Evolutionary conservation across 1,140 invertebrate species (phyloP).

Genomic region (Pararge aegeria): DNA sequence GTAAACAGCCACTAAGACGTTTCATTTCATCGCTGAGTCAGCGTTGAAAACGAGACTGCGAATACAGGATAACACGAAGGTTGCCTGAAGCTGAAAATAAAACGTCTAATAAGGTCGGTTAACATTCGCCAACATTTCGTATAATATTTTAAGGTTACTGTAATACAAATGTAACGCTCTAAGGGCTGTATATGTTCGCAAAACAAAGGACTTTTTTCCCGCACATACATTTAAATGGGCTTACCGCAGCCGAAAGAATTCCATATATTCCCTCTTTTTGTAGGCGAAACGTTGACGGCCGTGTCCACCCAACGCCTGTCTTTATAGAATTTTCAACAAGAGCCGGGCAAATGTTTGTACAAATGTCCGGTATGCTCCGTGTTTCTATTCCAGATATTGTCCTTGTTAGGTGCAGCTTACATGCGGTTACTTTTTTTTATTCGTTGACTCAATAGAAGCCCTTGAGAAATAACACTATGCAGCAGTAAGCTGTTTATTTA

Average conservation of each 20-base stretch:
- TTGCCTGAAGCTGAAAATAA: too few relatives aligned
- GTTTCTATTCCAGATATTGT: constrained; percentile 26
- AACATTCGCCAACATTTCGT: neutral
- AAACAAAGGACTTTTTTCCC: constrained; percentile 13
- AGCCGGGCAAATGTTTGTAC: constrained; percentile 26
- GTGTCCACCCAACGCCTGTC: constrained; percentile 16
- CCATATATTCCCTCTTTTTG: constrained; percentile 18
- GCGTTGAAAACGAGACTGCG: too few relatives aligned
- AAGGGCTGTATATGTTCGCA: constrained; percentile 3
- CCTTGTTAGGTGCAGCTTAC: constrained; percentile 12
- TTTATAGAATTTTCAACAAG: constrained; percentile 26
- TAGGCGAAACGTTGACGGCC: constrained; percentile 16
- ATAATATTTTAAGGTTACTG: constrained; percentile 4
- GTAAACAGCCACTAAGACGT: too few relatives aligned
- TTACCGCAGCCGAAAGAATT: constrained; percentile 24
- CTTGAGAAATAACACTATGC: too few relatives aligned
- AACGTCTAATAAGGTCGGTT: too few relatives aligned
- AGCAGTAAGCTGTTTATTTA: too few relatives aligned
- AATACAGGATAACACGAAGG: too few relatives aligned
- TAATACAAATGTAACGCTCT: neutral
- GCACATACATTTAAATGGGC: constrained; percentile 24
- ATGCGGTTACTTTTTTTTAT: neutral
- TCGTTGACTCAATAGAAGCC: too few relatives aligned
- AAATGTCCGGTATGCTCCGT: constrained; percentile 24
- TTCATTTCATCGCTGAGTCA: too few relatives aligned